A percentile compares a stretch with the other conserved stretches of the same genome.
phyloP scores from a whole-genome alignment of 2,113 vertebrate species.

The Eurypyga helias region DNA sequence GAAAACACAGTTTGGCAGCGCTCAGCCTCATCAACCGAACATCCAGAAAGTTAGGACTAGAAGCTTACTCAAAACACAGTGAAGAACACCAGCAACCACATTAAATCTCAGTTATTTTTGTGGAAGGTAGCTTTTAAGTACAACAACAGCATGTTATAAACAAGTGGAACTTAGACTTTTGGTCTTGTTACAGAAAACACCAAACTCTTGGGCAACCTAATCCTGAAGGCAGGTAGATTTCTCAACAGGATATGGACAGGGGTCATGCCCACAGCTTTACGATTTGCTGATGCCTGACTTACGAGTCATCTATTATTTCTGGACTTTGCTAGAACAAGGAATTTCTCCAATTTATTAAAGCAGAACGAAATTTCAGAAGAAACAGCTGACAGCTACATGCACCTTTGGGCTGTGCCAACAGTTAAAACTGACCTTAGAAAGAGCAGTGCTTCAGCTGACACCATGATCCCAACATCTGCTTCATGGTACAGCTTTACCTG shows the following conservation, averaged over 20 bases:
- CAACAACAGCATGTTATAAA: neutral
- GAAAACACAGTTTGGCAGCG: neutral
- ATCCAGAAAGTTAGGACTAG: neutral
- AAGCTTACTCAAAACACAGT: neutral
- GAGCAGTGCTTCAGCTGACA: neutral
- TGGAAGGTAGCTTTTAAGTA: neutral
- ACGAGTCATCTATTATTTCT: constrained; percentile 11
- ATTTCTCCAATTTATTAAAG: constrained; percentile 11
- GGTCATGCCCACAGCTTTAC: neutral
- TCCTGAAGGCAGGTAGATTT: neutral
- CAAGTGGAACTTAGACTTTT: neutral
- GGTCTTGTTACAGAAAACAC: neutral
- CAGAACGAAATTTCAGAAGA: neutral
- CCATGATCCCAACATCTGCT: neutral
- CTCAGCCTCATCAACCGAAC: neutral
- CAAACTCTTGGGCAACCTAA: neutral
- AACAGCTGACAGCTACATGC: neutral
- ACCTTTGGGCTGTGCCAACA: neutral
- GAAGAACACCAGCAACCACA: neutral
- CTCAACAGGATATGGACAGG: neutral
- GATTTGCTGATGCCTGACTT: constrained; percentile 8
- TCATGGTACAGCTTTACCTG: neutral
- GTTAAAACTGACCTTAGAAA: neutral
- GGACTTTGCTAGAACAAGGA: neutral
- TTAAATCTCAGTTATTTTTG: neutral